Evolutionary conservation across 37 sponge, comb jelly and placozoan species (phyloP).

Genomic region (Chondrosia reniformis): DNA sequence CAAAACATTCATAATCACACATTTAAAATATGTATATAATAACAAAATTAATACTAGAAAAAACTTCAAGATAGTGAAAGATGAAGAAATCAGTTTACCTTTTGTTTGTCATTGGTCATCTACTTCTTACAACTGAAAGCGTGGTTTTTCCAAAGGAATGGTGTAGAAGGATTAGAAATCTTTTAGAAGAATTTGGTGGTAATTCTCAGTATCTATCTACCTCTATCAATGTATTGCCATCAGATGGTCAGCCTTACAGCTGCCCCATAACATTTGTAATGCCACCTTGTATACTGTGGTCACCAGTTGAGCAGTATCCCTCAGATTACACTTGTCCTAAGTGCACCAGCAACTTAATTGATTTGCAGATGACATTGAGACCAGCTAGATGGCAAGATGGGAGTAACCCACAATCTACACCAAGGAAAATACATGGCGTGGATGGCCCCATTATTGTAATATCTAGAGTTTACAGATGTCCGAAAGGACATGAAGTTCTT

Average conservation of each 20-base stretch:
- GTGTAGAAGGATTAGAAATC: not conserved
- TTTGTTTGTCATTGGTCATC: too few relatives aligned
- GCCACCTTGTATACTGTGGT: not conserved
- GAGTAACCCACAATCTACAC: slow-evolving; percentile 1
- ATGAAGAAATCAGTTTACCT: too few relatives aligned
- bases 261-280: not conserved
- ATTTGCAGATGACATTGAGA: not conserved
- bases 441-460: not conserved
- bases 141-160: not conserved
- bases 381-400: not conserved
- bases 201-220: not conserved
- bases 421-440: not conserved
- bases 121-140: too few relatives aligned
- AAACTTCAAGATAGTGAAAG: too few relatives aligned
- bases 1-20: too few relatives aligned
- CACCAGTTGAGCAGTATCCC: not conserved
- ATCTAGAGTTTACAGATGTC: not conserved
- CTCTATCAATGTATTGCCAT: not conserved
- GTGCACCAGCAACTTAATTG: not conserved
- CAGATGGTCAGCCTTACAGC: not conserved
- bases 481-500: not conserved
- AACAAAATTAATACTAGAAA: too few relatives aligned
- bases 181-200: not conserved
- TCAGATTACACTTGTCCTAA: slow-evolving; percentile 4
- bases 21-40: too few relatives aligned